Evolutionary conservation across 2,113 vertebrate species (phyloP).

Genomic region (Lamprotornis superbus): DNA sequence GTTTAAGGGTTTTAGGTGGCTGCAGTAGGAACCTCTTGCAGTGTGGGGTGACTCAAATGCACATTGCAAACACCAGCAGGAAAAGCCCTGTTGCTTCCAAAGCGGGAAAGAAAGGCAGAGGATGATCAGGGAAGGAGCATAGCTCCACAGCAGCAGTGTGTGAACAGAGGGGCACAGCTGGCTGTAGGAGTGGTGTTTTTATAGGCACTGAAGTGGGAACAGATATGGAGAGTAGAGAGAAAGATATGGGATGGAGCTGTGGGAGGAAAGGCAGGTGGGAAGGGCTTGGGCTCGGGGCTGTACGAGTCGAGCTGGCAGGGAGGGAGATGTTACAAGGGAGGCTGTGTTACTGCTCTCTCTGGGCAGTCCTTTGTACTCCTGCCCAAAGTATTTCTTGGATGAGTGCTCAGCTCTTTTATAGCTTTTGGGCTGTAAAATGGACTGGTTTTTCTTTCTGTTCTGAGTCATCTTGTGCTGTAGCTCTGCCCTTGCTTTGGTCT

Average conservation of each 20-base stretch:
- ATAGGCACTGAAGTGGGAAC: neutral
- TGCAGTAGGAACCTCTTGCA: neutral
- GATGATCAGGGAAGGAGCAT: neutral
- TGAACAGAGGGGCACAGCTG: neutral
- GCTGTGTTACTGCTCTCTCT: neutral
- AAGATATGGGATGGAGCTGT: neutral
- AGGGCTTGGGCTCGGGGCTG: neutral
- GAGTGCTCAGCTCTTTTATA: neutral
- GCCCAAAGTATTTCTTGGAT: neutral
- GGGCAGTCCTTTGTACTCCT: neutral
- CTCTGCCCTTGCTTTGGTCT: neutral
- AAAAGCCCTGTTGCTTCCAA: fast-evolving
- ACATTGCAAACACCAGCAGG: neutral
- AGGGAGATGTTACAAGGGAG: neutral
- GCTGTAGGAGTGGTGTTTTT: neutral
- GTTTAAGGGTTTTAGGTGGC: neutral
- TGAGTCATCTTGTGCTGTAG: neutral
- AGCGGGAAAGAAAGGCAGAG: neutral
- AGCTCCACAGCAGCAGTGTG: neutral
- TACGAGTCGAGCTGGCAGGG: fast-evolving
- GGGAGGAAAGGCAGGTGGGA: neutral
- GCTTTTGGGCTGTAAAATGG: neutral
- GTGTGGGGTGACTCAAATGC: neutral
- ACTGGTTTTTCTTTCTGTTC: neutral
- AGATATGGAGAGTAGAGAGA: neutral